Evolutionary conservation across 2,797 vertebrate species (phyloP), one percentile per base, ranked within the genome.

Genomic region (Scolopax rusticola): DNA sequence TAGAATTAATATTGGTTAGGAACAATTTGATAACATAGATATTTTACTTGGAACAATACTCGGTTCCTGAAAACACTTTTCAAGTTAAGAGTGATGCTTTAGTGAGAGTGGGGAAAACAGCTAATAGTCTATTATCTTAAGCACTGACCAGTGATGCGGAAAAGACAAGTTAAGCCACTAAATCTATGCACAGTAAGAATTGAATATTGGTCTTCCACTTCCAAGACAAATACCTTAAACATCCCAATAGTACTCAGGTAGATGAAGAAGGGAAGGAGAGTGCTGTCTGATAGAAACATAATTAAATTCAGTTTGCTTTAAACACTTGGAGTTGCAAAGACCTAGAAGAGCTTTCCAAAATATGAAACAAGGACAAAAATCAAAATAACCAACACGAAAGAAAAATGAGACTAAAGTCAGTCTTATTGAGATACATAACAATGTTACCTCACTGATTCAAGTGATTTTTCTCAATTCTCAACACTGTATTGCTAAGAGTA

Each of bases 161-260:
- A 93, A 86, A 88, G 73, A 78, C 45, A 95, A 78, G 24, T 68
- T 65, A 92, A 70, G 38, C 20, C 30, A 41, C n/a, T 91, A 78
- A 85, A 63, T 81, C 71, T 78, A 16, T 32, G 65, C 57, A 86
- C 30, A 69, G 38, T 38, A 84, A 86, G 69, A 90, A 90, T 0
- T 84, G n/a, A 93, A 68, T 78, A 75, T 23, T 81, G 69, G 61
- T 85, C 82, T 93, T 91, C 53, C 25, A 67, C 40, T 61, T 89
- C 19, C 16, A 68, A 71, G 32, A 71, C 10, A 75, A 91, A 81
- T 8, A 85, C 45, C 24, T 77, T 78, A 90, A 75, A 38, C 38
- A 90, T 57, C 54, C 38, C 81, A 57, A 75, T 15, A 68, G 57
- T 71, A 75, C 0, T 75, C 41, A 68, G 33, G 33, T 69, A 33